Evolutionary conservation across 1,140 invertebrate species (phyloP), one percentile per base, ranked within the genome.

Genomic region (Vanessa tameamea): DNA sequence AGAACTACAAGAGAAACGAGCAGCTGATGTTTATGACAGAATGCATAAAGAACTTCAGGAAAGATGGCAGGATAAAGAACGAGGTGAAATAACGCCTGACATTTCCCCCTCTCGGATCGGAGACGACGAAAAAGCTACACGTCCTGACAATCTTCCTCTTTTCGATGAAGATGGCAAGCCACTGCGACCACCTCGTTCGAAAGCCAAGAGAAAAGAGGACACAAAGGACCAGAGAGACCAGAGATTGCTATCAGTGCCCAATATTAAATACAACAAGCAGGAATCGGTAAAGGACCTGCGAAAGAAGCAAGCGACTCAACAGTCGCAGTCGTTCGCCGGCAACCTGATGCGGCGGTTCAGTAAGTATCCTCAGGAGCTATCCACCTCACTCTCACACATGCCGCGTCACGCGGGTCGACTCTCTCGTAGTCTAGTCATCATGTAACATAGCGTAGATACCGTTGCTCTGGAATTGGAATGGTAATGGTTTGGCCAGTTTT

Each of bases 311-410:
- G 79, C 85, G 70, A 80, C 86, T 68, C 89, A 79, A 50, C 92
- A 85, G 78, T 92, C 94, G 55, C 92, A 87, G 79, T 94, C 95
- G 64, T 95, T 96, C 90, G 94, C 95, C 77, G 95, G 95, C 82
- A 96, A 94, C 94, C 93, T 97, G 81, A 96, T 96, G 93, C 95
- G 96, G 88, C 95, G 96, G 94, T 96, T 97, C 95, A 96, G 96
- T 97, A 97, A 97, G 96, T 97, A 94, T 94, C 82, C 66, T 61
- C 79, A 64, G 80, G 80, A 71, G 77, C 80, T 76, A 73, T 69
- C 70, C 77, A 73, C 69, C 74, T 73, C 85, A 82, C 78, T 73
- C 82, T 78, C 72, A 72, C 55, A 75, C 79, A 79, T 78, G 77
- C 75, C 81, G 82, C 73, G 69, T 78, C 83, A 75, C 86, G 72